A percentile compares a stretch with the other conserved stretches of the same genome.
phyloP scores from a whole-genome alignment of 2,797 vertebrate species.

The Antennarius maculatus region DNA sequence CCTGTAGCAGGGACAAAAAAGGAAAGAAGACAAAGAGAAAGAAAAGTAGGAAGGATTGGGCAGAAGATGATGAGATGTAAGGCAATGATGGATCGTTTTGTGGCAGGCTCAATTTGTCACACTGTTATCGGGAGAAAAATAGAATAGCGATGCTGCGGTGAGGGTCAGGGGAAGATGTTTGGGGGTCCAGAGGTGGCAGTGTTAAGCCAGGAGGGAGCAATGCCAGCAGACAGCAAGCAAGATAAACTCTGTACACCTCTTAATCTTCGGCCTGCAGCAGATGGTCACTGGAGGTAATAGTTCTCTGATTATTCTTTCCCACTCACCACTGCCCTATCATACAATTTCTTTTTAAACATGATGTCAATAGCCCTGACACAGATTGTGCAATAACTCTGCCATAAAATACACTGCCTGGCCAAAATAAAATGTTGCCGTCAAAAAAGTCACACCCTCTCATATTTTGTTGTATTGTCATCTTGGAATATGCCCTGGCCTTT shows the following conservation, averaged over 20 bases:
- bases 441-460: too few species aligned
- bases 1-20: constrained; percentile 56
- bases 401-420: too few species aligned
- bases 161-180: constrained; percentile 57
- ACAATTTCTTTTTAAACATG: too few species aligned
- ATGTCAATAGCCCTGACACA: too few species aligned
- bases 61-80: constrained; percentile 70
- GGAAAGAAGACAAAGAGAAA: constrained; percentile 47
- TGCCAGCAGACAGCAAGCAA: constrained; percentile 44
- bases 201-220: constrained; percentile 44
- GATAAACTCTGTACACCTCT: constrained; percentile 60
- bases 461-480: too few species aligned
- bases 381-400: too few species aligned
- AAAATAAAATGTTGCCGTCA: too few species aligned
- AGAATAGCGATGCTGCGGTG: constrained; percentile 68
- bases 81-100: constrained; percentile 78
- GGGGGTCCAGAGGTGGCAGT: constrained; percentile 59
- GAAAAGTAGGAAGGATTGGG: constrained; percentile 59
- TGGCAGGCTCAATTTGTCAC: constrained; percentile 78
- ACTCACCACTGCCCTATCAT: neutral
- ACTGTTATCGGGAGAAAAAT: constrained; percentile 76
- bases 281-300: constrained; percentile 38
- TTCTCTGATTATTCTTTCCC: constrained; percentile 27
- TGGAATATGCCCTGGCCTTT: too few species aligned
- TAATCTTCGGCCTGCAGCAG: constrained; percentile 46